A percentile compares a stretch with the other conserved stretches of the same genome.
phyloP scores from a whole-genome alignment of 2,113 vertebrate genomes.

The Oryzias celebensis region DNA sequence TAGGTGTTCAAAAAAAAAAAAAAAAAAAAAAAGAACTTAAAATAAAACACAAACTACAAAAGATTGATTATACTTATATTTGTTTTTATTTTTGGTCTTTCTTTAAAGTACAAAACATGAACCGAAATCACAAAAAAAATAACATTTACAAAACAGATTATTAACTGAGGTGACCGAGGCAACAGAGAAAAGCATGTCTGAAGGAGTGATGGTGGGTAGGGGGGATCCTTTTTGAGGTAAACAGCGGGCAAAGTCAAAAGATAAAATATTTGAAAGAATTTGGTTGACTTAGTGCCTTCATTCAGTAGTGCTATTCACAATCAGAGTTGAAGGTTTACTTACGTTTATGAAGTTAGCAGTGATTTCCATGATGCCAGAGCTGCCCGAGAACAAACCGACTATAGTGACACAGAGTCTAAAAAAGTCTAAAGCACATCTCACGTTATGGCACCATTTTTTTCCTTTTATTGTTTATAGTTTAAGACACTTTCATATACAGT shows the following conservation, averaged over 20 bases:
- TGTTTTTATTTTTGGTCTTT: slow-evolving; percentile 81
- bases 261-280: slow-evolving; percentile 51
- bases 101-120: slow-evolving; percentile 80
- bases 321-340: slow-evolving; percentile 38
- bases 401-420: slow-evolving; percentile 40
- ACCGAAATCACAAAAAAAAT: slow-evolving; percentile 74
- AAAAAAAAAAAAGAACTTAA: not conserved
- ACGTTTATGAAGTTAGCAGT: slow-evolving; percentile 47
- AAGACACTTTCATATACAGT: slow-evolving; percentile 20
- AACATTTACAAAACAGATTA: slow-evolving; percentile 79
- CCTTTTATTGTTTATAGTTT: slow-evolving; percentile 44
- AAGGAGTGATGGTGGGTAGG: slow-evolving; percentile 61
- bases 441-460: slow-evolving; percentile 54
- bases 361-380: slow-evolving; percentile 58
- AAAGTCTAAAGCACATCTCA: slow-evolving; percentile 45
- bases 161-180: slow-evolving; percentile 75
- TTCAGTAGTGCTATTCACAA: slow-evolving; percentile 71
- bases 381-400: slow-evolving; percentile 43
- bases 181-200: slow-evolving; percentile 73
- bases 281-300: slow-evolving; percentile 58
- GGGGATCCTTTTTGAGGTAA: slow-evolving; percentile 64
- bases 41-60: not conserved
- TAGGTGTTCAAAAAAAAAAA: too few relatives aligned
- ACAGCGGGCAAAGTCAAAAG: slow-evolving; percentile 58
- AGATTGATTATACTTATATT: slow-evolving; percentile 38